Conservation (phyloP, 2,888 invertebrate genomes). For the Athripsodes cinereus region DNA sequence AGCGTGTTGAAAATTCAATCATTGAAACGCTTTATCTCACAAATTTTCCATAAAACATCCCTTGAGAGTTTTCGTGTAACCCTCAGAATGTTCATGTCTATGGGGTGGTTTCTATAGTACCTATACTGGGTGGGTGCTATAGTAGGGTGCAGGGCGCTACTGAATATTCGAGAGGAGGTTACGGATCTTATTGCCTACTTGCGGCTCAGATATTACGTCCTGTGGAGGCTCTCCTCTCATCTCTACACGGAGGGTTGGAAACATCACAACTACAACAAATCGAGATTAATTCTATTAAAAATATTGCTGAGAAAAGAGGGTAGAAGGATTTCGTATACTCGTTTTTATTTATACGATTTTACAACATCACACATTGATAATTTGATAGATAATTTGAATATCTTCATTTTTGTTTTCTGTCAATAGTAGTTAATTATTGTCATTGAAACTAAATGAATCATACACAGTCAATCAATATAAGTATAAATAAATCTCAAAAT, state of each 20-base stretch:
- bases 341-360: background rate
- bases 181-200: slow-evolving; percentile 4
- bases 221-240: background rate
- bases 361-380: background rate
- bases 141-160: background rate
- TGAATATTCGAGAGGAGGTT: background rate
- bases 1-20: background rate
- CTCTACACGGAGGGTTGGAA: background rate
- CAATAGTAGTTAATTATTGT: no score
- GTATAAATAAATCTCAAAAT: no score
- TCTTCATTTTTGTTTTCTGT: no score
- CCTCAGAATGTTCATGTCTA: no score
- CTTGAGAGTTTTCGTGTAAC: background rate
- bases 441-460: no score
- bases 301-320: background rate
- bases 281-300: slow-evolving; percentile 7
- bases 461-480: no score
- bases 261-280: slow-evolving; percentile 3
- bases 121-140: no score
- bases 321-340: background rate
- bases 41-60: slow-evolving; percentile 1
- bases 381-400: no score
- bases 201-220: slow-evolving; percentile 2
- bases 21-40: background rate
- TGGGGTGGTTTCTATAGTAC: no score